Evolutionary conservation across 2,888 invertebrate genomes (phyloP), one percentile per base, ranked within the genome.

Genomic region (Drosophila prostipennis): DNA sequence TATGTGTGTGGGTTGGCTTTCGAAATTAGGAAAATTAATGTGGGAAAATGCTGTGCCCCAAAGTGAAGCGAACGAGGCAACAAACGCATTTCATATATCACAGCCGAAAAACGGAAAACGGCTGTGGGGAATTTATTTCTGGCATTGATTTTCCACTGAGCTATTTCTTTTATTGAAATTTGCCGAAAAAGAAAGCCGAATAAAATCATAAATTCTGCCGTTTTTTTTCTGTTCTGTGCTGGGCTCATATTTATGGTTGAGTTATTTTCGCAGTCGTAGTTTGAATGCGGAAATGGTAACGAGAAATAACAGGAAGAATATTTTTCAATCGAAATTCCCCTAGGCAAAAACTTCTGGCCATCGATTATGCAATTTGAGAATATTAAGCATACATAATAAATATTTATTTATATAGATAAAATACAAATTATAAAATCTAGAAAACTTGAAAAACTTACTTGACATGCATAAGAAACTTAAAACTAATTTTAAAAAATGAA

Each of bases 1-100:
- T 49, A 42, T 45, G 39, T 61, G 65, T 65, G 64, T 43, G 68
- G 71, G 64, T 71, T 82, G 78, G 72, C 76, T 81, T 72, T 77
- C 64, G 78, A 87, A 84, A 87, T 87, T 84, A 87, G 84, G 83
- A 87, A 87, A 84, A 87, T 84, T 84, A 84, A 84, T 84, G 84
- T 87, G 84, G 88, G 83, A 84, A 84, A 84, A 82, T 85, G 78
- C 63, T 72, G 68, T 84, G 65, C 60, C 73, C 85, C 79, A 72
- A 76, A 79, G 77, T 79, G 80, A 65, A 74, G 74, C 74, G 77
- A 58, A 63, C 74, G 51, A 63, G 63, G 61, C 80, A 73, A 83
- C 76, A 74, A 80, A 78, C 82, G 79, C 83, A 79, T 82, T 73
- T 74, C 77, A 77, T 86, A 76, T 74, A 76, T 79, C 86, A 79